phyloP scores from a whole-genome alignment of 2,113 vertebrate species.

The Anarhynchus alexandrinus region DNA sequence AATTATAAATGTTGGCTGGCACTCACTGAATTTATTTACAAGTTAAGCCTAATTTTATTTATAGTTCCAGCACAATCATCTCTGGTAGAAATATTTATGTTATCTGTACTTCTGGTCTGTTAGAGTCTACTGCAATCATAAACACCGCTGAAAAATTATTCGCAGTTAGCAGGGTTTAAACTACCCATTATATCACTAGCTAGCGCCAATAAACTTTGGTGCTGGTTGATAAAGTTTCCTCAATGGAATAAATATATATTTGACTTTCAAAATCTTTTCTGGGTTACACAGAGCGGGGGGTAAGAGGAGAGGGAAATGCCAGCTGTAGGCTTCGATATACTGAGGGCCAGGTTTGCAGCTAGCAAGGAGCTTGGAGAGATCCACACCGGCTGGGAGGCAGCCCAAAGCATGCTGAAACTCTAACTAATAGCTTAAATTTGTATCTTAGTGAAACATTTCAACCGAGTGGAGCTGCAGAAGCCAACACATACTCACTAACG shows the following conservation, averaged over 20 bases:
- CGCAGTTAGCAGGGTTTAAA: constrained; percentile 81
- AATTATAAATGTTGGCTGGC: constrained; percentile 75
- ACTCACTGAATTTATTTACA: constrained; percentile 77
- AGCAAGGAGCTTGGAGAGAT: background rate
- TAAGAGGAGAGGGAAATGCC: constrained; percentile 28
- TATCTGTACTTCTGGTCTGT: constrained; percentile 76
- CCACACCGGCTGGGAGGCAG: background rate
- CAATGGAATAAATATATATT: constrained; percentile 76
- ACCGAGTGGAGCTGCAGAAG: background rate
- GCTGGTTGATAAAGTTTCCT: constrained; percentile 79
- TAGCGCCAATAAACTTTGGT: constrained; percentile 75
- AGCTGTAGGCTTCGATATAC: constrained; percentile 6
- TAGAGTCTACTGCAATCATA: constrained; percentile 74
- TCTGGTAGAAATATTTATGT: constrained; percentile 80
- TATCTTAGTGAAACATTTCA: background rate
- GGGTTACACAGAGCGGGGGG: background rate
- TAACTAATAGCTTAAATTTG: background rate
- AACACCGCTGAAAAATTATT: constrained; percentile 81
- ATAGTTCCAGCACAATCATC: constrained; percentile 70
- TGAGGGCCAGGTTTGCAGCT: background rate
- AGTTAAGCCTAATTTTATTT: constrained; percentile 80
- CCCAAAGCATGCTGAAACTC: background rate
- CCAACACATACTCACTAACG: background rate
- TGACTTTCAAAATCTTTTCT: constrained; percentile 77
- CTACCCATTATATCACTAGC: constrained; percentile 80